These are phyloP conservation scores for Dendrocincla fuliginosa DNA, from an alignment of 2,797 vertebrate species.

Conservation along the genomic window DNA sequence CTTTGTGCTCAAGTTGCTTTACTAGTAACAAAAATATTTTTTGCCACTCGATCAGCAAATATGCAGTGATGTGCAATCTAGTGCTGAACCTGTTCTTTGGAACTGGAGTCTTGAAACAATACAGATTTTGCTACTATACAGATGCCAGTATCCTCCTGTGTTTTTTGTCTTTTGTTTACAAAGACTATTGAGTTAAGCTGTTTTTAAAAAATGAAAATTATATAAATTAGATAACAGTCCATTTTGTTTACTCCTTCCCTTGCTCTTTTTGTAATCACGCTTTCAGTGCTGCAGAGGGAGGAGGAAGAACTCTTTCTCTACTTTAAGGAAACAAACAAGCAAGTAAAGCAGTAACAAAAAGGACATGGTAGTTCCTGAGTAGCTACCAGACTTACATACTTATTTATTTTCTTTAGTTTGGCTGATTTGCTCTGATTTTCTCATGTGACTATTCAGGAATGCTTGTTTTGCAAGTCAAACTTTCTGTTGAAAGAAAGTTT, in stretches of 20 bases:
- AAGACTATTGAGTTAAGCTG: neutral
- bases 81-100: neutral
- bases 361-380: neutral
- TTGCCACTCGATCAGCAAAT: neutral
- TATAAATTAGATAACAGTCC: neutral
- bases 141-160: neutral
- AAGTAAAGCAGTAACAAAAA: neutral
- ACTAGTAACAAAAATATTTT: neutral
- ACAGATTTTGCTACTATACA: neutral
- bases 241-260: neutral
- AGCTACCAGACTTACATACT: neutral
- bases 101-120: neutral
- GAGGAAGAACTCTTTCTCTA: neutral
- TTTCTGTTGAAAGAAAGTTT: neutral
- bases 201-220: neutral
- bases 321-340: neutral
- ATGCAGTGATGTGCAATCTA: neutral
- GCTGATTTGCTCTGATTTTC: neutral
- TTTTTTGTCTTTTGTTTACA: neutral
- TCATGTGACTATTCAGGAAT: neutral
- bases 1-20: neutral
- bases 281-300: neutral
- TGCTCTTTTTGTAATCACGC: neutral
- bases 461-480: neutral
- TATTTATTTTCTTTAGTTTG: neutral